Base-by-base conservation (phyloP, 2,113 vertebrate genomes). In the Narcine bancroftii region DNA sequence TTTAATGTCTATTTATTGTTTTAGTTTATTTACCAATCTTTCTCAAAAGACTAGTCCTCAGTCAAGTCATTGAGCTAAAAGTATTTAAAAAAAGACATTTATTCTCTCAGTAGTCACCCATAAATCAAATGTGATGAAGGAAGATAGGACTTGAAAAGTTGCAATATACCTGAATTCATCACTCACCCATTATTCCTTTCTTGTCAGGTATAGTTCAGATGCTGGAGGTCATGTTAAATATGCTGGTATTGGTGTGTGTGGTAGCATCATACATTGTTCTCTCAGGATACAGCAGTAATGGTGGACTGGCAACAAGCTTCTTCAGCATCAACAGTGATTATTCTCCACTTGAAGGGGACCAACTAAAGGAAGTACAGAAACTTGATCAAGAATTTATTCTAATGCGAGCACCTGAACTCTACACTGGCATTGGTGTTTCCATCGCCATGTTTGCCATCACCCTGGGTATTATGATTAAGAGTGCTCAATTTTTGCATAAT, bases 231-330 rank as follows among this genome's bases (percentile, higher is more conserved):
- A 92, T 94, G 73, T 45, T 96, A 93, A 95, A 95, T 33, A 93
- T 92, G 11, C 94, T 95, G 94, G 94, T 95, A 81, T 95, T 95
- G 93, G 93, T 95, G 66, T 95, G 95, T 91, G 92, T 95, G 56
- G 94, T 95, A 92, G 93, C 95, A 89, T 95, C 95, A 93, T 95
- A 95, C 93, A 94, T 95, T 66, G 93, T 94, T 92, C 94, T 95
- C 66, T 94, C 95, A 0, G 95, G 95, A 92, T 95, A 95, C 94
- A 96, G 94, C 10, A 75, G 91, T 79, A 94, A 94, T 92, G 94
- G 94, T 92, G 93, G 95, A 47, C n/a, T 93, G 92, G 94, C 93
- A 0, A 92, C 92, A 50, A 93, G 93, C 42, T 92, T 93, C 53
- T 79, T 94, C 2, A 93, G 95, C 93, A 94, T 93, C 21, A 95